Base-by-base conservation (phyloP, 2,888 invertebrate species). In the Metopia argyrocephala region DNA sequence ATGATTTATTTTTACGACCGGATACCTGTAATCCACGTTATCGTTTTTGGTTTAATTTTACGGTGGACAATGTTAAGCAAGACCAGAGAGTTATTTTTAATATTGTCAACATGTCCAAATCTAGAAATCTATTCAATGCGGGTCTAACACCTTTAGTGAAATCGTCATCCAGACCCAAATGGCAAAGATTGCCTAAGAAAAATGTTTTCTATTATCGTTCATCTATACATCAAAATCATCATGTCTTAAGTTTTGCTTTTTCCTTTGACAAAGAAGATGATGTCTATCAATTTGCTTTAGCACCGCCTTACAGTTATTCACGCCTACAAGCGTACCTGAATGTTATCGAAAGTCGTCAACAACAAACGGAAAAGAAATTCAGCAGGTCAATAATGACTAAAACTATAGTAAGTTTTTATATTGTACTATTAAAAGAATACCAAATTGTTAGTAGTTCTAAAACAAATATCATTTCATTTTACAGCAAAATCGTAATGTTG, bases 31-130 rank as follows among this genome's bases (percentile, higher is more conserved):
- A 97, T 89, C 98, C 98, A 0, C 93, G 97, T 56, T 94, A 95
- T 83, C 92, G 99, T 62, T 95, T 98, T 85, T 99, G 98, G 99
- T 99, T 98, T 91, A 98, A 99, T 91, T 99, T 99, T 88, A 97
- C 98, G 1, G 98, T 99, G 46, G 98, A 98, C 89, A 99, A 99
- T 89, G 96, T 96, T 0, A 95, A 95, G 85, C 93, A 95, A 79
- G 97, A 98, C 89, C 98, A 98, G 93, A 93, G 97, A 84, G 98
- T 98, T 3, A 95, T 99, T 86, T 98, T 99, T 91, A 98, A 98
- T 90, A 94, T 99, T 76, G 97, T 99, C 1, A 99, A 99, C 91
- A 94, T 99, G 83, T 97, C 97, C 85, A 98, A 98, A 91, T 94
- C 94, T 82, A 94, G 95, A 83, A 98, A 96, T 85, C 92, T 98